Base-by-base conservation (phyloP, 1,140 invertebrate species). In the Cydia splendana region DNA sequence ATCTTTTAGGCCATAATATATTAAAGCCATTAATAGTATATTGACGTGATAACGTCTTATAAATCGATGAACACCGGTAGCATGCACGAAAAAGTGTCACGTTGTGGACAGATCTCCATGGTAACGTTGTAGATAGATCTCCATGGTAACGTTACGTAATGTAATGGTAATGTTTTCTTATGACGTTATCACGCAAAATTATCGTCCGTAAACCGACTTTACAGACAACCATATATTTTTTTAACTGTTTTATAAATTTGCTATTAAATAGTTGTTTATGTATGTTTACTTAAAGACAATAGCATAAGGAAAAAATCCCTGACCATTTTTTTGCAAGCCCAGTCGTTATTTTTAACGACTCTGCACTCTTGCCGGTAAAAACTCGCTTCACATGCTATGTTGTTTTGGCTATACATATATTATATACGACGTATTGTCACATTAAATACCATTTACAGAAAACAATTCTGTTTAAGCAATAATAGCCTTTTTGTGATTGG, bases 401-500 rank as follows among this genome's bases (percentile, higher is more conserved):
- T 71, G 67, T 42, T 71, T 71, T 42, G 15, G 38, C 10, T 38
- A 69, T n/a, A 15, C 1, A 28, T 2, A 28, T 28, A 3, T 6
- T 62, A 62, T 20, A n/a, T n/a, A 62, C n/a, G 57, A 62, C 20
- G 20, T 62, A 62, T 62, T 62, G 57, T 62, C 57, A 62, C 57
- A 62, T 53, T n/a, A 53, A 53, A 62, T 24, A 62, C 53, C 53
- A 18, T 18, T 57, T 57, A 20, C 53, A 57, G 15, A 57, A 10
- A 51, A n/a, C 48, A 51, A 57, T 10, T 24, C 12, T 62, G 57
- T 18, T 62, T 20, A 24, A 62, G 57, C 20, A 24, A 62, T 12
- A 62, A 10, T 20, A 20, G 20, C 57, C 18, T 62, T 62, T 62
- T 9, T 24, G 57, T 12, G 15, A 62, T 6, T 62, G 20, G 9